Conservation (phyloP, 2,888 invertebrate genomes). For the Drosophila vallismaia region DNA sequence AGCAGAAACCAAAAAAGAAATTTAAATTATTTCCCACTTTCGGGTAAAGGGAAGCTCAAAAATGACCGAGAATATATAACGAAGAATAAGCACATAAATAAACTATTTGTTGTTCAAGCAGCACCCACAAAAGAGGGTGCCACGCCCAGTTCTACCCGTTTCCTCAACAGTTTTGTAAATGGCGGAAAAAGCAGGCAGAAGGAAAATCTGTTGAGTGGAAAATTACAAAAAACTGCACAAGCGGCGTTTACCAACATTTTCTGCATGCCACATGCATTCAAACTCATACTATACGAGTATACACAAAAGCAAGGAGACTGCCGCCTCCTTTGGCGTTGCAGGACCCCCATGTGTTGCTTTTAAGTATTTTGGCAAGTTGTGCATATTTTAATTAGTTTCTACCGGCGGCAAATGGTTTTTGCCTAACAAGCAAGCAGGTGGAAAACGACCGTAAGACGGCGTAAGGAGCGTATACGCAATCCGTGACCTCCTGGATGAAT, state of each 20-base stretch:
- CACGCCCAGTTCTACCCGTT: constrained; percentile 17
- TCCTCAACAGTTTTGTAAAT: constrained; percentile 19
- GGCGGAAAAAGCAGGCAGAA: constrained; percentile 20
- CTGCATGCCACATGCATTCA: constrained; percentile 14
- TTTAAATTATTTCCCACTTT: constrained; percentile 47
- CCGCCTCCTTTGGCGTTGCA: constrained; percentile 21
- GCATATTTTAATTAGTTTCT: constrained; percentile 77
- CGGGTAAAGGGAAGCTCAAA: constrained; percentile 5
- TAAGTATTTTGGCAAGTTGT: constrained; percentile 72
- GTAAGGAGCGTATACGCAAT: constrained; percentile 52
- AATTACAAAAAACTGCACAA: constrained; percentile 71
- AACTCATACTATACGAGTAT: not conserved
- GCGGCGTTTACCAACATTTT: constrained; percentile 55
- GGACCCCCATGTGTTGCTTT: constrained; percentile 47
- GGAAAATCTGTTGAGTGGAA: constrained; percentile 69
- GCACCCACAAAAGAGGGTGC: constrained; percentile 22
- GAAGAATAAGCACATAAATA: constrained; percentile 63
- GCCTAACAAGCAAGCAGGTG: constrained; percentile 46
- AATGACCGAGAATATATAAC: constrained; percentile 12
- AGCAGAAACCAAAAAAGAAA: constrained; percentile 24
- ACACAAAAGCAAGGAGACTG: constrained; percentile 1
- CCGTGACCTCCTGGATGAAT: constrained; percentile 23
- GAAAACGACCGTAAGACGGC: constrained; percentile 20
- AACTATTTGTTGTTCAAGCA: constrained; percentile 53
- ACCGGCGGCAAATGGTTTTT: constrained; percentile 46